Evolutionary conservation across 2,888 invertebrate species (phyloP).

Genomic region (Plagodis pulveraria): DNA sequence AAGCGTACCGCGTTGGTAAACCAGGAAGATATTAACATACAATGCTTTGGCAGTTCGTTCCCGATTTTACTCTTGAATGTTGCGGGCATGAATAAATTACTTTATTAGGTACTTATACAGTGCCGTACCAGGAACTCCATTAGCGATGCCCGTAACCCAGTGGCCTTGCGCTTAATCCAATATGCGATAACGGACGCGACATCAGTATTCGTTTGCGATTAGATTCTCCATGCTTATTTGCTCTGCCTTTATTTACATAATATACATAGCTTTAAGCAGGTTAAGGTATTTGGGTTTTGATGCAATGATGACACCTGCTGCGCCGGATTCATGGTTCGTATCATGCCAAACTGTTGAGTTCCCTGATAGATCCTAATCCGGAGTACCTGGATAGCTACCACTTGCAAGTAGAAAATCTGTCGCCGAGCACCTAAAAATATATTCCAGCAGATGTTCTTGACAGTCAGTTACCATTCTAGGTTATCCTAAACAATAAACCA

Average conservation of each 20-base stretch:
- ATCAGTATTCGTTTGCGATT: constrained; percentile 23
- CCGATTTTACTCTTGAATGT: constrained; percentile 26
- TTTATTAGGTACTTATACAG: background rate
- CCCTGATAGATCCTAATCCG: too few species aligned
- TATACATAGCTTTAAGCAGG: too few species aligned
- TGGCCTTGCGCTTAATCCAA: constrained; percentile 66
- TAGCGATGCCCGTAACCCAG: constrained; percentile 53
- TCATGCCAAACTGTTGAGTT: too few species aligned
- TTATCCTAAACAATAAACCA: too few species aligned
- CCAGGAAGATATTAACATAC: constrained; percentile 42
- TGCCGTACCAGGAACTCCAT: constrained; percentile 20
- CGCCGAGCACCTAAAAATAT: too few species aligned
- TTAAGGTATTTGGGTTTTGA: too few species aligned
- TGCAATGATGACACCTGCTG: too few species aligned
- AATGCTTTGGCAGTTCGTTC: constrained; percentile 38
- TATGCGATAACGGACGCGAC: constrained; percentile 46
- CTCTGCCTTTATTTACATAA: background rate
- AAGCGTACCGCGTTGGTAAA: constrained; percentile 5
- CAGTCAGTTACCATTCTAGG: too few species aligned
- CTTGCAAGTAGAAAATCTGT: too few species aligned
- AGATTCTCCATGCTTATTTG: constrained; percentile 10
- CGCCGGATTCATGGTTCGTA: too few species aligned
- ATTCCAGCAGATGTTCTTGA: too few species aligned
- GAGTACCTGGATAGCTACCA: too few species aligned
- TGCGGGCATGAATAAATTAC: constrained; percentile 8